Base-by-base conservation (phyloP, 2,113 vertebrate species). In the Ptilonorhynchus violaceus region DNA sequence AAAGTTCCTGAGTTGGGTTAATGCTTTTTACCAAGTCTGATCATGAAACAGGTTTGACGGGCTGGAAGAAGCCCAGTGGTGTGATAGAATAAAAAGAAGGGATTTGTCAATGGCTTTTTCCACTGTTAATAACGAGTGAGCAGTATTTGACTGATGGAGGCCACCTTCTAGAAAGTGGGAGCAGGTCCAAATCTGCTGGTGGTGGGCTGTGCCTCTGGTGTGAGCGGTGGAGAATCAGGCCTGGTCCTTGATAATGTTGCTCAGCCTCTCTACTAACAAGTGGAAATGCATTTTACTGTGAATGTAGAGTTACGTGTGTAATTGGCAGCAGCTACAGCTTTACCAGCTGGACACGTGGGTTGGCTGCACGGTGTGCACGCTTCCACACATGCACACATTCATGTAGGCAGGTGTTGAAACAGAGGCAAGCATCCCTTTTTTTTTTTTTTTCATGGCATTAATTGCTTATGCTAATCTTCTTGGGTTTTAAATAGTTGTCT, bases 11-110 rank as follows among this genome's bases (percentile, higher is more conserved):
- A 76, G 81, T 33, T 70, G 78, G 77, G 82, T 60, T 86, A 84
- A 88, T 88, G 75, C 92, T 81, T 92, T 81, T 93, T 97, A 94
- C 77, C 44, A 62, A 97, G 92, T 95, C 88, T 96, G 93, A 95
- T 93, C 80, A 85, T 92, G 91, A 90, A 93, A 80, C 93, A 93
- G 58, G 79, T 97, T 97, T 98, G 86, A 88, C 25, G 1, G 84
- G 81, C 33, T 97, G 78, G 80, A 95, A 88, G 83, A 81, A 95
- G 77, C 56, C 53, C 0, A 1, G 60, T 96, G 93, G 88, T 79
- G 95, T 95, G 96, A 85, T 72, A 89, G 68, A 82, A 83, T 66
- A 53, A 92, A 96, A 95, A 75, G 80, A 96, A 55, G 44, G 84
- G 76, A 59, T 95, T 78, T 91, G 76, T 92, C 88, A 74, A 52